Evolutionary conservation across 1,140 invertebrate species (phyloP).

Genomic region (Lerema accius): DNA sequence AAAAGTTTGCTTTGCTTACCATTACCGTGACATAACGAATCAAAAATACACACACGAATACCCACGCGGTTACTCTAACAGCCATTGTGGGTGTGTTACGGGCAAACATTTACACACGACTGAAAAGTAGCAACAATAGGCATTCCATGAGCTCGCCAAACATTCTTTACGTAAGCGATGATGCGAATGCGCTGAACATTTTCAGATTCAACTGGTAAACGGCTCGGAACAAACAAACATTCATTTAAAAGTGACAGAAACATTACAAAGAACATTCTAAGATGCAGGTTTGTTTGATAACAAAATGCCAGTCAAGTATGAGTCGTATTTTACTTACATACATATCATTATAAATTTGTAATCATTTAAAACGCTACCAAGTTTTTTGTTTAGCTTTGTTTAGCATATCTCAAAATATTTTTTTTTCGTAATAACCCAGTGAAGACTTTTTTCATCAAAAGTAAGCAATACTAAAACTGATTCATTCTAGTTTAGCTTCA

Average conservation of each 20-base stretch:
- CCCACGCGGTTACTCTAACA: slow-evolving; percentile 24
- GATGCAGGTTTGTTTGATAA: no score
- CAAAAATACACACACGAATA: slow-evolving; percentile 13
- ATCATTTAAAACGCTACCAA: no score
- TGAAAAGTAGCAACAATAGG: slow-evolving; percentile 27
- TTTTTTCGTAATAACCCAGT: no score
- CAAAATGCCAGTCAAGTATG: no score
- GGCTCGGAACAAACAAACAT: slow-evolving; percentile 7
- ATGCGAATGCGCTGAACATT: slow-evolving; percentile 12
- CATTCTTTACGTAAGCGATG: slow-evolving; percentile 27
- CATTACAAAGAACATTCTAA: not conserved
- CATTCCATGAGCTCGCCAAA: slow-evolving; percentile 28
- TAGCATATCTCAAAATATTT: no score
- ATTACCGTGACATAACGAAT: slow-evolving; percentile 12
- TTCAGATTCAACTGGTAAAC: slow-evolving; percentile 14
- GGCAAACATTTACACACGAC: slow-evolving; percentile 25
- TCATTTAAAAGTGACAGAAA: not conserved
- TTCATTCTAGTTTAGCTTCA: no score
- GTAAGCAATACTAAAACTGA: no score
- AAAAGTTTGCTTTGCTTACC: not conserved
- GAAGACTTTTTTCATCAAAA: no score
- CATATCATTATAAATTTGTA: no score
- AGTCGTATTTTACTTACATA: no score
- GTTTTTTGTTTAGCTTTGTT: no score
- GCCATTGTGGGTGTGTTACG: slow-evolving; percentile 16